Base-by-base conservation (phyloP, 2,888 invertebrate species). In the Mechanitis messenoides region DNA sequence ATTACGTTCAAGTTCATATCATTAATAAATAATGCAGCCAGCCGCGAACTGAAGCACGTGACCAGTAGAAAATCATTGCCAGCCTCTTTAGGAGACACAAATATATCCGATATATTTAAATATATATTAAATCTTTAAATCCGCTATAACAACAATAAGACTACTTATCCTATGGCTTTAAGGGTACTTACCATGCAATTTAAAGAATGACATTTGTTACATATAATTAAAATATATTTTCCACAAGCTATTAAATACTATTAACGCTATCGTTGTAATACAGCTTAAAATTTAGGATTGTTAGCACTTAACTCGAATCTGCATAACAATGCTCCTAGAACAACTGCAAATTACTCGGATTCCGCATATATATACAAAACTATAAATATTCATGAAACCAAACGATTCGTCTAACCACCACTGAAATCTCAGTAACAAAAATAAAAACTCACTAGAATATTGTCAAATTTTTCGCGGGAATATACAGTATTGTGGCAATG, bases 281-380 rank as follows among this genome's bases (percentile, higher is more conserved):
- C 83, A 84, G 78, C 72, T 76, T 77, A 72, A 73, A 75, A 69
- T 76, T 75, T 75, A 78, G 71, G 73, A 71, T 77, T 76, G 77
- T 75, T 73, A 73, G 63, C 71, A 71, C 74, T 74, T 71, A 71
- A 71, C 76, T 74, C 73, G 69, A 74, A 87, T 86, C 81, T 84
- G 74, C 87, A 84, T 85, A 82, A 88, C 84, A 88, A 88, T 85
- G 78, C 79, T 80, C 75, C 69, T 73, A 78, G 74, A 83, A 86
- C 83, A 84, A 81, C 77, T 78, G 73, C 74, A 81, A 82, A 81
- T 82, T 80, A 79, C 74, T 72, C 77, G 74, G 80, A 81, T 81
- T 81, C 80, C 82, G 80, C 72, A 78, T 80, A 47, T 54, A 60
- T 56, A 53, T 53, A 79, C 75, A 78, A 75, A 75, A 74, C 74